Base-by-base conservation (phyloP, 1,140 invertebrate genomes). In the Oryctes rhinoceros region DNA sequence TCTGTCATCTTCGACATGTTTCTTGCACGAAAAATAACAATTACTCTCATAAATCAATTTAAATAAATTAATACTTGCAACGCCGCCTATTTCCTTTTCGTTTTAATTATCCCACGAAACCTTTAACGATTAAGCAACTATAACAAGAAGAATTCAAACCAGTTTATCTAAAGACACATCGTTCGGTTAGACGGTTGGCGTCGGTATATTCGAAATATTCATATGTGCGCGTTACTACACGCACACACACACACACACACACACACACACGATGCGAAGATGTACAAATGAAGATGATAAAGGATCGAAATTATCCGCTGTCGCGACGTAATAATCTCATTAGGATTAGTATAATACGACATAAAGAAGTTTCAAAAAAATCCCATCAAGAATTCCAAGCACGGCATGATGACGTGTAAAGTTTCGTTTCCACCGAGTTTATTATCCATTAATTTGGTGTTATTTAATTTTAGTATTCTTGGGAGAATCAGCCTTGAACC, bases 71-170 rank as follows among this genome's bases (percentile, higher is more conserved):
- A 35, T 71, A 37, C 24, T 30, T 30, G 2, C 20, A 37, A 37
- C 35, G 24, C 20, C 65, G 65, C 65, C 65, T 37, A 71, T 24
- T 71, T 71, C 65, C 65, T 71, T 37, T 71, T 71, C 65, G 65
- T 71, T 71, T 71, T 71, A 71, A 71, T 71, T 71, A 71, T 71
- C 65, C 35, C 35, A 71, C 65, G 24, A 71, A 71, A 71, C 11
- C 65, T 71, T 24, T 71, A 37, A 37, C 24, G 65, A 71, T 71
- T 71, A 15, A 71, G 35, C 65, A 59, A 59, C 65, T 35, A 37
- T 37, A 37, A 37, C 65, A 18, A 71, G 37, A 71, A 71, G 37
- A 71, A 71, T 35, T 9, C 35, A 24, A 71, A 71, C 65, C 65
- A 71, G 65, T 71, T 71, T 37, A 37, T 71, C 24, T 71, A 10